These are phyloP conservation scores for Lasioglossum leucozonium DNA, from an alignment of 2,888 invertebrate genomes.

Conservation along the genomic window DNA sequence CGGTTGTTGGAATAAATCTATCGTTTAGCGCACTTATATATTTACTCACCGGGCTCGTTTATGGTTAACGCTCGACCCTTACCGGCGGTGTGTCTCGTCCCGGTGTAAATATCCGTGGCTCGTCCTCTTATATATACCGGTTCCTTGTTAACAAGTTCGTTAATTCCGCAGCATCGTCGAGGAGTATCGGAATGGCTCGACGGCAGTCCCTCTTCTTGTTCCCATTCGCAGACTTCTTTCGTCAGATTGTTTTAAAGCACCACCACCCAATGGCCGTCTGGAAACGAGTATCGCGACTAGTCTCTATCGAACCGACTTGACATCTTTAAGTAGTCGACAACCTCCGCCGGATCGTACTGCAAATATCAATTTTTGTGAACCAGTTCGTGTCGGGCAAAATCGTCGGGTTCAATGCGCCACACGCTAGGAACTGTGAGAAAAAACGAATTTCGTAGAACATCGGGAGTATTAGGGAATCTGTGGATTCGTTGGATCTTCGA, in stretches of 20 bases:
- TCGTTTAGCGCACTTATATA: not conserved
- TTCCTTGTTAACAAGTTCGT: slow-evolving; percentile 31
- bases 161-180: not conserved
- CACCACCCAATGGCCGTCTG: not conserved
- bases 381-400: not conserved
- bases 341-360: not conserved
- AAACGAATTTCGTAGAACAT: too few species aligned
- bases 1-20: slow-evolving; percentile 29
- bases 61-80: not conserved
- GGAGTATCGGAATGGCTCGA: slow-evolving; percentile 5
- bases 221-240: not conserved
- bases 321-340: not conserved
- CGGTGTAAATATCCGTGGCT: not conserved
- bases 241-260: not conserved
- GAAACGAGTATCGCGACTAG: not conserved
- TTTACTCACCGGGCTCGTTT: slow-evolving; percentile 11
- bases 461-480: too few species aligned
- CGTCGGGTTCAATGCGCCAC: too few species aligned
- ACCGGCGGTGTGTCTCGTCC: not conserved
- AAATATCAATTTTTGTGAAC: not conserved
- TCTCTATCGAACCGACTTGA: not conserved
- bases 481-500: not conserved
- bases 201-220: not conserved
- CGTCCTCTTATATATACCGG: not conserved
- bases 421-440: too few species aligned